A percentile compares a stretch with the other conserved stretches of the same genome.
Conservation (phyloP, 2,888 invertebrate genomes). For the Acanthosepion pharaonis region DNA sequence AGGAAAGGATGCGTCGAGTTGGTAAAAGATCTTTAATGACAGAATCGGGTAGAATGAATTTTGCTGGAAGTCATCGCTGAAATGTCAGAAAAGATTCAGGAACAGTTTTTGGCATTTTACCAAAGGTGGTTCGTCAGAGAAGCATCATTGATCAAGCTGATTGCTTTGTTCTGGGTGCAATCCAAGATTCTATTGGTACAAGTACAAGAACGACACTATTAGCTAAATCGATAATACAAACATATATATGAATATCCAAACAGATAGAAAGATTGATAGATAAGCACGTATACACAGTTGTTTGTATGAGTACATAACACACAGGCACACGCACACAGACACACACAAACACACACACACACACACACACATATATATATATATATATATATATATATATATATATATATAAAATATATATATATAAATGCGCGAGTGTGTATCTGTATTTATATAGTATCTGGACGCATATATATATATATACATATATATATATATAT, state of each 20-base stretch:
- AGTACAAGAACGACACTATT: background rate
- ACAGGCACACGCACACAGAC: no score
- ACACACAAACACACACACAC: background rate
- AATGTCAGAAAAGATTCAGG: slow-evolving; percentile 17
- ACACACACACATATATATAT: no score
- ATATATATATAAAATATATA: no score
- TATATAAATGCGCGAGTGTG: no score
- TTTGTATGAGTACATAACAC: background rate
- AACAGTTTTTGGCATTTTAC: background rate
- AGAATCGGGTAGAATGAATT: background rate
- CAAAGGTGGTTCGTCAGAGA: slow-evolving; percentile 18
- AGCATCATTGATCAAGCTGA: slow-evolving; percentile 21
- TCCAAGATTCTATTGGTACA: slow-evolving; percentile 33
- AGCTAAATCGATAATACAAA: background rate
- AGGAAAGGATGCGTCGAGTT: background rate
- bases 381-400: no score
- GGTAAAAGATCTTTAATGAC: background rate
- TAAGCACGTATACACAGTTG: background rate
- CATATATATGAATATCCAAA: background rate
- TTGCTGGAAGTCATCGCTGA: background rate
- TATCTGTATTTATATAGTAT: no score
- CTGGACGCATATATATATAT: no score
- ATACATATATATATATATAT: no score
- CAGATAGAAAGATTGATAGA: background rate
- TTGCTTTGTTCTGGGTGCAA: background rate